Evolutionary conservation across 2,888 invertebrate species (phyloP).

Genomic region (Pachliopta kotzebuea): DNA sequence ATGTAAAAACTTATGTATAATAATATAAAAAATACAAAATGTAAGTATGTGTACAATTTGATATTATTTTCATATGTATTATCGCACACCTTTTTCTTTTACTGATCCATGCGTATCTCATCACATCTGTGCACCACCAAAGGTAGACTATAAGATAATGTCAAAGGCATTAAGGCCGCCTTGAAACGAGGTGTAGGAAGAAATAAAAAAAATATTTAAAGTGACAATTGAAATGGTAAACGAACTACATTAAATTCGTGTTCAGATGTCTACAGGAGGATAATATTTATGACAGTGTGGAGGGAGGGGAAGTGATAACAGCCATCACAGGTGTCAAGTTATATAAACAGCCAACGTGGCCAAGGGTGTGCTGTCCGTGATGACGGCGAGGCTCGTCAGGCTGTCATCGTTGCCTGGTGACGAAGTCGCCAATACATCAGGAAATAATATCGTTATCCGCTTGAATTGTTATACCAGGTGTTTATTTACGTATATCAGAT

Average conservation of each 20-base stretch:
- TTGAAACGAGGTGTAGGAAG: too few relatives aligned
- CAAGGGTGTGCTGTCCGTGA: conserved; percentile 37
- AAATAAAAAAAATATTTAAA: too few relatives aligned
- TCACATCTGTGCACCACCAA: too few relatives aligned
- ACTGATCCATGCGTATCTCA: too few relatives aligned
- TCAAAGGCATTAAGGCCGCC: too few relatives aligned
- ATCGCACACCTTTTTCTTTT: too few relatives aligned
- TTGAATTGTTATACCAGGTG: conserved; percentile 14
- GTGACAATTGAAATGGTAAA: background rate
- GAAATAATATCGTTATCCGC: conserved; percentile 30
- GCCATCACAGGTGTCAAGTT: conserved; percentile 39
- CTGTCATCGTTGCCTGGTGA: conserved; percentile 35
- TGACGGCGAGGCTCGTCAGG: conserved; percentile 18
- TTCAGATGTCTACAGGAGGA: conserved; percentile 18
- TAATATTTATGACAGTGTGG: conserved; percentile 28
- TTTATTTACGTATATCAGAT: conserved; percentile 11
- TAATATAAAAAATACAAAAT: too few relatives aligned
- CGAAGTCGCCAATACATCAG: conserved; percentile 34
- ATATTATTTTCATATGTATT: too few relatives aligned
- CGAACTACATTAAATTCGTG: background rate
- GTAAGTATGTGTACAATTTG: too few relatives aligned
- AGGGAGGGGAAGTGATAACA: conserved; percentile 40
- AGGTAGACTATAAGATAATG: too few relatives aligned
- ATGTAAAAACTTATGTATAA: too few relatives aligned
- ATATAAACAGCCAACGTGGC: conserved; percentile 44